Base-by-base conservation (phyloP, 2,113 vertebrate genomes). In the Pelodiscus sinensis region DNA sequence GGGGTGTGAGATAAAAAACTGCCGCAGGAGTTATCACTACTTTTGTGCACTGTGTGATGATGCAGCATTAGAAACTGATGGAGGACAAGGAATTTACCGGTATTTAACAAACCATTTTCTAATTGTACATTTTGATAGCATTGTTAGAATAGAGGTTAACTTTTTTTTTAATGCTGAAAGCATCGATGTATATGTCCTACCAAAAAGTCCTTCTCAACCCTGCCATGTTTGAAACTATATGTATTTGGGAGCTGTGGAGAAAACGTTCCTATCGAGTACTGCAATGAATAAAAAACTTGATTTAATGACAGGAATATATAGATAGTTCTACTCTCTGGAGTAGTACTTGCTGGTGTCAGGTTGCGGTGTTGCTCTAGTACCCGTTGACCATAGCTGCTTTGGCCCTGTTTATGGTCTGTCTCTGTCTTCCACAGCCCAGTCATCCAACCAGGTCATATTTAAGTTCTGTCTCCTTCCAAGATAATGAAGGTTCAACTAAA, bases 11-110 rank as follows among this genome's bases (percentile, higher is more conserved):
- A 56, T 96, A 54, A 90, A 90, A 75, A 6, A 29, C 9, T 98
- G 98, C 79, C 50, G n/a, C 78, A 92, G 93, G 54, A 98, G 90
- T 50, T 98, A 98, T 80, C 98, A 98, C 95, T 98, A 96, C 93
- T 97, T 97, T 94, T 98, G 98, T 56, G 97, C 97, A 0, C 94
- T 96, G 81, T 85, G 90, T 2, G 98, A 97, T 3, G 62, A 96
- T 0, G 97, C 98, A 0, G 84, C 96, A 8, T 88, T 94, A 65
- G 87, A 98, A 77, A 93, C 77, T 1, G 95, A 97, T 83, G 62
- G 83, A 88, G 4, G 2, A 4, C n/a, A 50, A 5, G 98, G 98
- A 82, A 38, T 80, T 94, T 98, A 98, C 85, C 96, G 95, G 98
- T 98, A 97, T 89, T 90, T 81, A 90, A 65, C 50, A 21, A 11